Evolutionary conservation across 2,113 vertebrate genomes (phyloP).

Genomic region (Microtus richardsoni): DNA sequence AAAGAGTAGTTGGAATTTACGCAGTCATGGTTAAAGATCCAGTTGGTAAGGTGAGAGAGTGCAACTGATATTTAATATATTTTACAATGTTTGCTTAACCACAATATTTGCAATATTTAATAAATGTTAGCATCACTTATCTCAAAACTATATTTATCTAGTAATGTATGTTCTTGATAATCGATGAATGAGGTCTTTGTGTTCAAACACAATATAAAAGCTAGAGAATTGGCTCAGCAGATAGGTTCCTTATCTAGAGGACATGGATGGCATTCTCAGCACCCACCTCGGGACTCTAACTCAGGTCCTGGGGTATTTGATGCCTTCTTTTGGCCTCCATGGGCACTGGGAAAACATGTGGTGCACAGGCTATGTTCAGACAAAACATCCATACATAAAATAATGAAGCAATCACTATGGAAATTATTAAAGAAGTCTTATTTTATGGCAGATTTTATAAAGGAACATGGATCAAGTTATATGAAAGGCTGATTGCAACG

Average conservation of each 20-base stretch:
- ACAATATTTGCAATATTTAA: slow-evolving; percentile 19
- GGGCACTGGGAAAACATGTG: too few species aligned
- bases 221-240: too few species aligned
- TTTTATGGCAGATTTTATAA: slow-evolving; percentile 29
- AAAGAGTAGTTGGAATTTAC: slow-evolving; percentile 35
- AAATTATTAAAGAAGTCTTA: not conserved
- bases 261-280: too few species aligned
- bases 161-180: not conserved
- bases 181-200: slow-evolving; percentile 24
- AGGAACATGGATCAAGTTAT: not conserved
- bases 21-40: slow-evolving; percentile 49
- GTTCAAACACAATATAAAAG: not conserved
- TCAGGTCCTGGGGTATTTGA: too few species aligned
- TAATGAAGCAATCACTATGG: not conserved
- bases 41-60: not conserved
- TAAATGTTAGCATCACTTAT: slow-evolving; percentile 44
- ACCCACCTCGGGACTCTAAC: too few species aligned
- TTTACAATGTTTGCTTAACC: slow-evolving; percentile 33
- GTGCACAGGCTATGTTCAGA: too few species aligned
- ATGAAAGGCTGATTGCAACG: not conserved
- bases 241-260: too few species aligned
- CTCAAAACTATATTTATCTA: slow-evolving; percentile 34
- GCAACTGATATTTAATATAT: slow-evolving; percentile 27
- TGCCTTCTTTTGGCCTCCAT: too few species aligned
- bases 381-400: too few species aligned